Evolutionary conservation across 1,140 invertebrate species (phyloP), one percentile per base, ranked within the genome.

Genomic region (Megalopta genalis): DNA sequence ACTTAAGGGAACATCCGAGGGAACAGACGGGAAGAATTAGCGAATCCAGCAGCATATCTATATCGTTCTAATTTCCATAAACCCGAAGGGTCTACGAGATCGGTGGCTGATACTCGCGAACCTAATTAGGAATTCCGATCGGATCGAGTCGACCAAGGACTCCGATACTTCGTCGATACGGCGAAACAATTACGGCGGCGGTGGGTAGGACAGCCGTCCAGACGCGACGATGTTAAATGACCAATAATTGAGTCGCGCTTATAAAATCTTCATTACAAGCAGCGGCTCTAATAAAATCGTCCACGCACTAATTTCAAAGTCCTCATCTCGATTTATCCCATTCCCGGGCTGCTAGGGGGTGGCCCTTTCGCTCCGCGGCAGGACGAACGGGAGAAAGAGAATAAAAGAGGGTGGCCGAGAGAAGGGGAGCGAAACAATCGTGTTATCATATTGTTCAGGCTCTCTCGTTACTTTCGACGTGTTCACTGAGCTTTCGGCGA

Each of bases 221-320:
- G 42, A 37, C 76, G 42, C 80, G 71, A 86, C 84, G 86, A 89
- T 65, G 84, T 87, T 85, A 83, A 87, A 87, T 79, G 83, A 85
- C 86, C 86, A 87, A 90, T 91, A 90, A 90, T 90, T 86, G 87
- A 89, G 86, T 82, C 69, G 23, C 65, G 83, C 82, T 88, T 88
- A 84, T 91, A 90, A 91, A 90, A 90, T 90, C 88, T 90, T 89
- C 84, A 89, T 91, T 91, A 88, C 87, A 86, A 68, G 71, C 68
- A 64, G 72, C 63, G 57, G 82, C 83, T 82, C 81, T 88, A 91
- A 90, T 91, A 91, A 92, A 91, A 92, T 91, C 85, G 87, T 88
- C 87, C 87, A 87, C 82, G 83, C 87, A 87, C 86, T 92, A 91
- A 92, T 92, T 89, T 90, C 70, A 84, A 68, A 77, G 66, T 79